These are phyloP conservation scores for Delichon dasypus DNA, from an alignment of 2,797 vertebrate genomes.

Conservation along the genomic window DNA sequence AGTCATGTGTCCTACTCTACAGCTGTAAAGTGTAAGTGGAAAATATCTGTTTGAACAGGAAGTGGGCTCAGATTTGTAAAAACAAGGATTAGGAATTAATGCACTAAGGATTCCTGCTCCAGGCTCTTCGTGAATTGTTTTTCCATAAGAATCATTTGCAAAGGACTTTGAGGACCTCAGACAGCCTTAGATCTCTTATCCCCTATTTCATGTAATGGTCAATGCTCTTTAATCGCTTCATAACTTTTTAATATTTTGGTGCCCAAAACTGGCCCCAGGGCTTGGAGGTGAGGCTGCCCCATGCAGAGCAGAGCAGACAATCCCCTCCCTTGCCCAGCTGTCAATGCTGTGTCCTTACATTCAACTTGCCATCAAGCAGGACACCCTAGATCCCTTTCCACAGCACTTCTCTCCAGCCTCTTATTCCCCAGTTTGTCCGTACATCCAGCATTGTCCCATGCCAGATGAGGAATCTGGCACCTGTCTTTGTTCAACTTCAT, in stretches of 20 bases:
- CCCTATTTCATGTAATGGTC: neutral
- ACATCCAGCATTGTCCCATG: no score
- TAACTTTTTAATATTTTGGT: neutral
- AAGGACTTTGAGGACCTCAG: neutral
- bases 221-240: neutral
- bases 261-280: neutral
- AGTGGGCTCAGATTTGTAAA: neutral
- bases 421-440: accelerated
- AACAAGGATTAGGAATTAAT: neutral
- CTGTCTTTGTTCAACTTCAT: neutral
- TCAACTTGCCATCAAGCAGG: neutral
- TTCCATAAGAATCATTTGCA: neutral
- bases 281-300: accelerated
- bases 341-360: accelerated
- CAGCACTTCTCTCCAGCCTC: neutral
- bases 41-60: neutral
- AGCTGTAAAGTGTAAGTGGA: neutral
- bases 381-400: neutral
- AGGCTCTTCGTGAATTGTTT: neutral
- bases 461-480: neutral
- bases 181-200: neutral
- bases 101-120: neutral
- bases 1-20: neutral
- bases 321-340: neutral
- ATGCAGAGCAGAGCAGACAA: neutral